phyloP scores from a whole-genome alignment of 1,140 invertebrate species.

The Drosophila baimaii region DNA sequence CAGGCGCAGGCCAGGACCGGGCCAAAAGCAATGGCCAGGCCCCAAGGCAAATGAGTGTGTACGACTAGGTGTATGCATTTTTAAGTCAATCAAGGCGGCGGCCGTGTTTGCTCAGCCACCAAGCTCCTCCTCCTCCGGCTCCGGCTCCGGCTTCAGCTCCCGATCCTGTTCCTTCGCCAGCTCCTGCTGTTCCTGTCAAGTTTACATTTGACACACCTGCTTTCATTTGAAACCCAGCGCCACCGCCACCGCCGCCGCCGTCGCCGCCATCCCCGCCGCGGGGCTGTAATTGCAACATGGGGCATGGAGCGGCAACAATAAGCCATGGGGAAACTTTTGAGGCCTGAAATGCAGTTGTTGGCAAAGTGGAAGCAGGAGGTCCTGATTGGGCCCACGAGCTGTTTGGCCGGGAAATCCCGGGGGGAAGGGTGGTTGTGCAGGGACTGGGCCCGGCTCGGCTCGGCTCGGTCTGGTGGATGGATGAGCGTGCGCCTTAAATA shows the following conservation, averaged over 20 bases:
- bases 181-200: conserved; percentile 51
- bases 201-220: conserved; percentile 82
- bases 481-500: conserved; percentile 82
- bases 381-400: conserved; percentile 74
- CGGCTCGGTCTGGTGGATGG: conserved; percentile 24
- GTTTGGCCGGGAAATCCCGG: conserved; percentile 31
- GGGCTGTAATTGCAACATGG: conserved; percentile 75
- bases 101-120: conserved; percentile 66
- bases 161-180: conserved; percentile 6
- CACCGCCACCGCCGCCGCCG: conserved; percentile 59
- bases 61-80: conserved; percentile 68
- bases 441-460: neutral
- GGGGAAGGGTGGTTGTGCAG: neutral
- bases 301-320: conserved; percentile 53
- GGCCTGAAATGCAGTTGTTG: conserved; percentile 71
- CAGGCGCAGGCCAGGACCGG: neutral
- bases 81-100: conserved; percentile 71
- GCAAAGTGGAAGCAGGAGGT: conserved; percentile 46
- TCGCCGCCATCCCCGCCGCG: conserved; percentile 57
- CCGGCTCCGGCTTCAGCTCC: conserved; percentile 1
- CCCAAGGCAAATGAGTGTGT: conserved; percentile 52
- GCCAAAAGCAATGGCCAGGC: conserved; percentile 29
- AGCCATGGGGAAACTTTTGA: conserved; percentile 71
- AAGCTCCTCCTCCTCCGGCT: conserved; percentile 30
- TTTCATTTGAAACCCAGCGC: conserved; percentile 76